Base-by-base conservation (phyloP, 1,140 invertebrate species). In the Oncopeltus fasciatus region DNA sequence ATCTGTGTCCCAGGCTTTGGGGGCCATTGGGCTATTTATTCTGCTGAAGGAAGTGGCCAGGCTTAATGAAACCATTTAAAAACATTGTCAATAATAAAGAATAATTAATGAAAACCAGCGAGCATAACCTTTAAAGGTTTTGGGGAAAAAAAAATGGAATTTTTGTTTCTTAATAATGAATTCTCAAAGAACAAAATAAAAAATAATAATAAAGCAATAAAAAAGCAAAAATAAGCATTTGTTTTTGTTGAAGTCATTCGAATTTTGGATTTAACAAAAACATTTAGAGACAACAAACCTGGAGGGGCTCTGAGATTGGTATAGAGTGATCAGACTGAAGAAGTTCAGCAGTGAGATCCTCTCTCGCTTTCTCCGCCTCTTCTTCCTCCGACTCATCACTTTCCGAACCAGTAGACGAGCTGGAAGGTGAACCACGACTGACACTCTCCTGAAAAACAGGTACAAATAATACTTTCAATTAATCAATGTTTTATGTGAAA, bases 241-340 rank as follows among this genome's bases (percentile, higher is more conserved):
- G 16, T 38, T 9, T 38, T 38, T 38, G n/a, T n/a, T n/a, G n/a
- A n/a, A 9, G 16, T 9, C 33, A 38, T 9, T 9, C 33, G 16
- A 38, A 9, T 5, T 38, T 38, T 16, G 16, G 5, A 9, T 9
- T 5, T 38, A 9, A 43, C 8, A 24, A 24, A 44, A 33, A 9
- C 8, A 12, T 57, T 26, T 11, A 57, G 11, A 27, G 27, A 57
- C 11, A 31, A 20, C 43, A 12, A 56, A 70, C 69, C 66, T 70
- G 69, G 16, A 69, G 63, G 44, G 69, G 68, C 29, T 68, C 70
- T 11, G 66, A 69, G 28, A 67, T 67, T 12, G 67, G 57, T 18
- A 67, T 59, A 2, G 59, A 33, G 2, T 61, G 61, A n/a, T 65
- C 68, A 9, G 64, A 31, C 43, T 57, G 62, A 1, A 46, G 65